Base-by-base conservation (phyloP, 1,140 invertebrate species). In the Pomacea maculata region DNA sequence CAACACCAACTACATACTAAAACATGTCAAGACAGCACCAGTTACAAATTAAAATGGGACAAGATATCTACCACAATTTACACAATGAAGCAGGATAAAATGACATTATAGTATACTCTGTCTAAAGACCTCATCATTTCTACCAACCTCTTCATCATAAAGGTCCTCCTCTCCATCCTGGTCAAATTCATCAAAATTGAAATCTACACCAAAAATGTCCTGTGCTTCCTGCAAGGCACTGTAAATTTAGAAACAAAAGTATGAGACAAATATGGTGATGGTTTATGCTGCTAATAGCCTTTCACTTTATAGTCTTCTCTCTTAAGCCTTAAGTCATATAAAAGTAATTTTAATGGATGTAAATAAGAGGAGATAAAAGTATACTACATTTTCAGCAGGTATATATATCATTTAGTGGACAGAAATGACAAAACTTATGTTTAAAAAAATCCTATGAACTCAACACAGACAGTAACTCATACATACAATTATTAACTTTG, bases 191-290 rank as follows among this genome's bases (percentile, higher is more conserved):
- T 98, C 96, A 91, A 96, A 99, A 91, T 99, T 98, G 93, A 99
- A 99, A 90, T 99, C 92, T 34, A 99, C 97, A 79, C 98, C 99
- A 92, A 99, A 99, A 85, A 99, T 99, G 89, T 99, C 98, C 92
- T 99, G 97, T 77, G 98, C 98, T 92, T 99, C 97, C 94, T 99
- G 98, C 54, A 99, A 92, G 1, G 96, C 96, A 10, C 96, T 96
- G 89, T 45, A 86, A 81, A 79, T n/a, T 15, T n/a, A 79, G 9
- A 19, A 21, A 12, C 14, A 67, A 25, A 25, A 25, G 65, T 7
- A 67, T 25, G 65, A 67, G 17, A 21, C 25, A 67, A 25, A 25
- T 25, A 25, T 67, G 65, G 6, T 19, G 34, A 45, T 45, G 34
- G 3, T 45, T 45, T 4, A 45, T 45, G 6, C 34, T 45, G 34